Conservation (phyloP, 2,888 invertebrate genomes). For the Panorpa germanica region DNA sequence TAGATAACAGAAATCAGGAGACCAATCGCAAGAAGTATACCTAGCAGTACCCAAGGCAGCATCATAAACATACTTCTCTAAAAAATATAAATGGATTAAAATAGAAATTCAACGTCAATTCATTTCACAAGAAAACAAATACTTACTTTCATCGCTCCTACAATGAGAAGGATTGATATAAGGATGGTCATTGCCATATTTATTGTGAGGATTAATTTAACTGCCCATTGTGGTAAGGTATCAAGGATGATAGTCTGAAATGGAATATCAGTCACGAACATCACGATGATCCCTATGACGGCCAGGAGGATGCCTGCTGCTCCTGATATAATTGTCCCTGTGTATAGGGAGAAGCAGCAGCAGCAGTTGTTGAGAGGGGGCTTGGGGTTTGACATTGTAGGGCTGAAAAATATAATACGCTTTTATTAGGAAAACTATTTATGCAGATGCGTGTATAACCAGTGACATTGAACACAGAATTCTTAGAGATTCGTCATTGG, state of each 20-base stretch:
- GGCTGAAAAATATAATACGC: too few relatives aligned
- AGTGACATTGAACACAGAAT: too few relatives aligned
- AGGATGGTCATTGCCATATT: conserved; percentile 69
- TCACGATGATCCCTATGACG: conserved; percentile 45
- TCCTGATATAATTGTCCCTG: conserved; percentile 56
- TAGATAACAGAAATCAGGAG: conserved; percentile 61
- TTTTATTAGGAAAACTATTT: too few relatives aligned
- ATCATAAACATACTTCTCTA: conserved; percentile 66
- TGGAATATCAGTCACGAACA: conserved; percentile 43
- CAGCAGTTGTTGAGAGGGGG: conserved; percentile 47
- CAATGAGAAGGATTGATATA: conserved; percentile 54
- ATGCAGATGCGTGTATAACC: too few relatives aligned
- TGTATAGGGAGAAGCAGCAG: conserved; percentile 47
- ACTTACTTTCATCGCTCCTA: conserved; percentile 56
- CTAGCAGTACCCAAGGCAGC: conserved; percentile 70
- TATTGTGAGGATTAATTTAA: conserved; percentile 58
- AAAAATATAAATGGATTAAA: conserved; percentile 17
- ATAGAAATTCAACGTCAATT: conserved; percentile 10
- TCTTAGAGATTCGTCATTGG: too few relatives aligned
- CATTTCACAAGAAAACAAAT: conserved; percentile 9
- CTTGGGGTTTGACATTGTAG: too few relatives aligned
- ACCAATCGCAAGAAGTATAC: conserved; percentile 60
- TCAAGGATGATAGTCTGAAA: conserved; percentile 64
- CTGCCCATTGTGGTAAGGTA: conserved; percentile 43
- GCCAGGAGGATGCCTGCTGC: conserved; percentile 55